phyloP scores from a whole-genome alignment of 2,888 invertebrate species.

The Azorinus chamasolen region DNA sequence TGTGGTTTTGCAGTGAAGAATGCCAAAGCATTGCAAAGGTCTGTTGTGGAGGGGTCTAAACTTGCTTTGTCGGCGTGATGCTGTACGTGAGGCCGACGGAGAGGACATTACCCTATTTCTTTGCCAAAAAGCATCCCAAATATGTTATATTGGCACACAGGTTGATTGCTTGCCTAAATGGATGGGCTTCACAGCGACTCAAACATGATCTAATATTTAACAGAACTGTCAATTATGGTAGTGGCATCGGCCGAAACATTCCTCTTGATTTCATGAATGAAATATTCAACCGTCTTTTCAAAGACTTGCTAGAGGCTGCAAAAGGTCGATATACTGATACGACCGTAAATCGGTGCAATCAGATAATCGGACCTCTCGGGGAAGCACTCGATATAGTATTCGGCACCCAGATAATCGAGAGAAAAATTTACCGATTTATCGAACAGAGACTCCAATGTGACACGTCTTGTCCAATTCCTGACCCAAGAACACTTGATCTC shows the following conservation, averaged over 20 bases:
- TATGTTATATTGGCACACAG: constrained; percentile 59
- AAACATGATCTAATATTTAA: constrained; percentile 38
- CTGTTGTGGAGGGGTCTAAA: constrained; percentile 62
- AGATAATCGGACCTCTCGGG: background rate
- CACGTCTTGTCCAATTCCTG: too few relatives aligned
- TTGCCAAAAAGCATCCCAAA: constrained; percentile 51
- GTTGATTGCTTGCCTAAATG: constrained; percentile 31
- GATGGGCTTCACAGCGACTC: constrained; percentile 47
- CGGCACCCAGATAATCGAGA: too few relatives aligned
- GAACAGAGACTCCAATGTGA: too few relatives aligned
- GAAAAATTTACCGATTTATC: too few relatives aligned
- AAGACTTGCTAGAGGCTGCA: constrained; percentile 30
- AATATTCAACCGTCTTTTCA: constrained; percentile 54
- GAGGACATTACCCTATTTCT: constrained; percentile 59
- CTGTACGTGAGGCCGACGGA: constrained; percentile 65
- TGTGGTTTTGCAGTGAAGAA: constrained; percentile 45
- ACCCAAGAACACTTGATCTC: too few relatives aligned
- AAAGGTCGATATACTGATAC: constrained; percentile 43
- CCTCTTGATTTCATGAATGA: constrained; percentile 64
- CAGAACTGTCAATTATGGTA: constrained; percentile 56
- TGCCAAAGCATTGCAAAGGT: constrained; percentile 19
- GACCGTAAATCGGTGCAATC: constrained; percentile 19
- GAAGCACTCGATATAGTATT: too few relatives aligned
- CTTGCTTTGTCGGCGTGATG: constrained; percentile 59
- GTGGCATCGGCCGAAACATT: constrained; percentile 59